These are phyloP conservation scores for Prenolepis imparis DNA, from an alignment of 2,888 invertebrate genomes.

Conservation along the genomic window DNA sequence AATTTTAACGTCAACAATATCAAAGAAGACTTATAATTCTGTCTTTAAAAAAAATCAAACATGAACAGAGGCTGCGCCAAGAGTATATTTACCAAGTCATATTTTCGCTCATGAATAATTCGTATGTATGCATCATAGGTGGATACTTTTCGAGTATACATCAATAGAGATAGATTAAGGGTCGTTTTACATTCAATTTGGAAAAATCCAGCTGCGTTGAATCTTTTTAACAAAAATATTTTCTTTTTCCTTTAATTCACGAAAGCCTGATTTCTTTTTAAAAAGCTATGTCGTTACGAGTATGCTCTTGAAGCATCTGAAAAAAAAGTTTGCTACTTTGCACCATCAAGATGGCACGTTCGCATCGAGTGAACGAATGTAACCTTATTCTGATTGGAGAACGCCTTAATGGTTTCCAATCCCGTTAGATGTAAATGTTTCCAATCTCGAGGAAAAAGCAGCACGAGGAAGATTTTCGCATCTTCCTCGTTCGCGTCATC, in stretches of 20 bases:
- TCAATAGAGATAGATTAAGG: slow-evolving; percentile 9
- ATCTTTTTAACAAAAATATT: neutral
- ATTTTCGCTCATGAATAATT: slow-evolving; percentile 46
- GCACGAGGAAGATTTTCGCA: neutral
- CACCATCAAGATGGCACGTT: neutral
- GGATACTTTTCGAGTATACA: slow-evolving; percentile 16
- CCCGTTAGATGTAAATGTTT: neutral
- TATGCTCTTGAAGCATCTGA: neutral
- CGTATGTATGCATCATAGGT: slow-evolving; percentile 21
- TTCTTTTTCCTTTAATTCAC: neutral
- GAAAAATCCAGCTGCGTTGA: neutral
- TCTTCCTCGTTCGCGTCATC: neutral
- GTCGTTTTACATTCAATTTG: neutral
- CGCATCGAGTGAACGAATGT: neutral
- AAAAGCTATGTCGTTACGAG: neutral
- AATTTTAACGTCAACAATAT: neutral
- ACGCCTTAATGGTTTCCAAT: slow-evolving; percentile 10
- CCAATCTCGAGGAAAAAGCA: neutral
- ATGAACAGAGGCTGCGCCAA: neutral
- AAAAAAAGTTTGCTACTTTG: neutral
- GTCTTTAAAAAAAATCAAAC: neutral
- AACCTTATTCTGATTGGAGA: slow-evolving; percentile 11
- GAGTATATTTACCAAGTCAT: slow-evolving; percentile 32
- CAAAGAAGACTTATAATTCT: slow-evolving; percentile 13
- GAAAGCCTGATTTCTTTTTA: neutral